Base-by-base conservation (phyloP, 2,888 invertebrate species). In the Chrysomela aeneicollis region DNA sequence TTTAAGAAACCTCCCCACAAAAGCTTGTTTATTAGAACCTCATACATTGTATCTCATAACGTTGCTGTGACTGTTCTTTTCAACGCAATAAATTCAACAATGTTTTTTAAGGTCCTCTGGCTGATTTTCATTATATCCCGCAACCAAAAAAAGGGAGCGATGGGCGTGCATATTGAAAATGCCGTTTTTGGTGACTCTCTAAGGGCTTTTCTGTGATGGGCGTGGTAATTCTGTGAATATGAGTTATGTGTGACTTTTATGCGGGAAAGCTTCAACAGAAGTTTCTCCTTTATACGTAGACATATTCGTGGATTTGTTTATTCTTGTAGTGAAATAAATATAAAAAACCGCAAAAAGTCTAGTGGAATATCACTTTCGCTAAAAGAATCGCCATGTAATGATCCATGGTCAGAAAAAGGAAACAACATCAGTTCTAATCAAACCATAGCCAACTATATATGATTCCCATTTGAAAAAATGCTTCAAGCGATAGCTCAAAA, bases 81-180 rank as follows among this genome's bases (percentile, higher is more conserved):
- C 66, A 65, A 50, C 61, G 69, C 69, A 62, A 71, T 69, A 72
- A 71, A 71, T 67, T 64, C 58, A 52, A 67, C 68, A 60, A 66
- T 63, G 63, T 68, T 71, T 73, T 73, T 73, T 73, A 71, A 70
- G 71, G 67, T 63, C 63, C 53, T 64, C 61, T 52, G 53, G 26
- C 4, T 30, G 64, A 63, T 66, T 64, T 70, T 70, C 68, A 61
- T 55, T 58, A 51, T 61, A 62, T 64, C 62, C 61, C 22, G 51
- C 47, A 58, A n/a, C n/a, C n/a, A n/a, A n/a, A 49, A 57, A 64
- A 26, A 63, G 61, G 61, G 61, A 53, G 57, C 35, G 51, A 66
- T 68, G 66, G 70, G 70, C 68, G 70, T 70, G 59, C 70, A 70
- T 68, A 68, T 63, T 66, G 55, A 64, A 67, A 51, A 54, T 59